Evolutionary conservation across 2,797 vertebrate genomes (phyloP).

Genomic region (Coluber constrictor): DNA sequence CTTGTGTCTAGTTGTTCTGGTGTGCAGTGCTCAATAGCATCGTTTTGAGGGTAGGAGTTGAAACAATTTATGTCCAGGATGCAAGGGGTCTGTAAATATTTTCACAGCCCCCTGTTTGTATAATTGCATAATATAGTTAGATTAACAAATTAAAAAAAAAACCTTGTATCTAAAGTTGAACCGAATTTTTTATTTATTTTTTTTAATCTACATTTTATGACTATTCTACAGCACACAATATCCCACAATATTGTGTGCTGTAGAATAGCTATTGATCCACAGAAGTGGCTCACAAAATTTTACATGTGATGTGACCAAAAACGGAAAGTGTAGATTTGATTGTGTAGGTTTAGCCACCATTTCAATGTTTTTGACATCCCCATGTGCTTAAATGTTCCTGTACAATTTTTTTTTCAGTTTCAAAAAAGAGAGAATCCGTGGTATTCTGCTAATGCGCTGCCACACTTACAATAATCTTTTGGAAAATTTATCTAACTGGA

Average conservation of each 20-base stretch:
- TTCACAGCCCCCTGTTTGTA: too few species aligned
- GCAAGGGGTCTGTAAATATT: too few species aligned
- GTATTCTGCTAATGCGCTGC: not conserved
- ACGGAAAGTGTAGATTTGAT: too few species aligned
- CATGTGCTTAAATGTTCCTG: not conserved
- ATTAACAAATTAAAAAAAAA: not conserved
- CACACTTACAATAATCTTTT: not conserved
- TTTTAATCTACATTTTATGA: not conserved
- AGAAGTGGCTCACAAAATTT: not conserved
- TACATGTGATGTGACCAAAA: not conserved
- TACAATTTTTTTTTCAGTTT: not conserved
- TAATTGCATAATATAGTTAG: not conserved
- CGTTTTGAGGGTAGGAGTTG: too few species aligned
- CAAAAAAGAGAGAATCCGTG: not conserved
- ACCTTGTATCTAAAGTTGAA: not conserved
- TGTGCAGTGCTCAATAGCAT: too few species aligned
- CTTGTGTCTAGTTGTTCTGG: too few species aligned
- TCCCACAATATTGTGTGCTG: not conserved
- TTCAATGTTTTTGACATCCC: not conserved
- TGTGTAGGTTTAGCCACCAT: not conserved
- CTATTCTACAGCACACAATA: not conserved
- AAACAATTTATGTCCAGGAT: too few species aligned
- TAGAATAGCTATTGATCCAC: not conserved
- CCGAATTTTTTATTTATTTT: not conserved
- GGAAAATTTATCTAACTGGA: not conserved